Conservation (phyloP, 2,888 invertebrate genomes). For the Pristionchus arcanus region DNA sequence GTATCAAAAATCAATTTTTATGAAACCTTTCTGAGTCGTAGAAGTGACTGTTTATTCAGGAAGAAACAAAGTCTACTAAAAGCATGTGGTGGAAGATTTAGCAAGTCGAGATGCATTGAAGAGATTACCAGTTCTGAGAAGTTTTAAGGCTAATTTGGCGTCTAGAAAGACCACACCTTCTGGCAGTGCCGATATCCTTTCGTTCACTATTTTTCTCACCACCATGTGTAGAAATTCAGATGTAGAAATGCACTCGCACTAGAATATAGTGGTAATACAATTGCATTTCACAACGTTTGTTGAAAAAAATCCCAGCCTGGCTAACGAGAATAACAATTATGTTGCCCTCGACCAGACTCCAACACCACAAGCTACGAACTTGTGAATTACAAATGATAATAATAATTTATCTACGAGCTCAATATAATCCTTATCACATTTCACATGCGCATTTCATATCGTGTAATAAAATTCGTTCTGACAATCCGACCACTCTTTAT, state of each 20-base stretch:
- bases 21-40: background rate
- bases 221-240: no score
- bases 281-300: no score
- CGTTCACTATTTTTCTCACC: no score
- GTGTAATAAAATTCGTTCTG: background rate
- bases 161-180: background rate
- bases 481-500: conserved; percentile 42
- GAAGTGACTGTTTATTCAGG: background rate
- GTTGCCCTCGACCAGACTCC: no score
- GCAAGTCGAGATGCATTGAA: background rate
- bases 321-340: no score
- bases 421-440: no score
- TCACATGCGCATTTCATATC: background rate
- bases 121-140: background rate
- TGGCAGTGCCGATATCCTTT: background rate
- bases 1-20: no score
- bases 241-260: no score
- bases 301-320: no score
- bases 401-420: background rate
- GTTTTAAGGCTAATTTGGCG: background rate
- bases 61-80: background rate
- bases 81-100: background rate
- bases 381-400: no score
- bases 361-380: no score
- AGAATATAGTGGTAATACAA: no score